Evolutionary conservation across 2,888 invertebrate species (phyloP), one percentile per base, ranked within the genome.

Genomic region (Elegia similella): DNA sequence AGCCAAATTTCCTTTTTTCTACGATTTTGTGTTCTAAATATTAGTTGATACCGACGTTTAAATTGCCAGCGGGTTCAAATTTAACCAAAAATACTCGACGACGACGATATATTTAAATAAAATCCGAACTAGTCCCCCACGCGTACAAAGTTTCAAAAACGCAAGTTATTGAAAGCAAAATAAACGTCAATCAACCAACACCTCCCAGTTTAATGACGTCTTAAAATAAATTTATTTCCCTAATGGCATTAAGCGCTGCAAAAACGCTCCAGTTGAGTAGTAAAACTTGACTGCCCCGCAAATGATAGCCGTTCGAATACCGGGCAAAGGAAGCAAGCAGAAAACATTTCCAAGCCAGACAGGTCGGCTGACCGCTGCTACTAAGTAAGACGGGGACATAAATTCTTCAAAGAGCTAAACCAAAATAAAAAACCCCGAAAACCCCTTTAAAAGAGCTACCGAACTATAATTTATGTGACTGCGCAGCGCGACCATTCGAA

Each of bases 401-500:
- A 91, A 91, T 91, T 90, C 89, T 89, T 91, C 91, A 90, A 86
- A 83, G 84, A 80, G 72, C 81, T 86, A 85, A 88, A 85, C 81
- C 83, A 87, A 87, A 89, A 84, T 82, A 88, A 89, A 86, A 84
- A 80, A 77, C 72, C 64, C 59, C 70, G 69, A 81, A 78, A 86
- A 83, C 78, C 82, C 87, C 87, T 88, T 90, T 88, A 88, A 82
- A 77, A 85, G 88, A 83, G 91, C 91, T 91, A 89, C 91, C 91
- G 91, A 91, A 91, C 89, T 90, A 90, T 91, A 91, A 91, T 90
- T 89, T 91, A 91, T 91, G 88, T 82, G 78, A 76, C 75, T 75
- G 82, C 65, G 67, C 73, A 63, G 70, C 78, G 74, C 82, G 84
- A 81, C 80, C 83, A 82, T 82, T 73, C 74, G 78, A 74, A 82